Conservation (phyloP, 1,140 invertebrate genomes). For the Eciton burchellii region DNA sequence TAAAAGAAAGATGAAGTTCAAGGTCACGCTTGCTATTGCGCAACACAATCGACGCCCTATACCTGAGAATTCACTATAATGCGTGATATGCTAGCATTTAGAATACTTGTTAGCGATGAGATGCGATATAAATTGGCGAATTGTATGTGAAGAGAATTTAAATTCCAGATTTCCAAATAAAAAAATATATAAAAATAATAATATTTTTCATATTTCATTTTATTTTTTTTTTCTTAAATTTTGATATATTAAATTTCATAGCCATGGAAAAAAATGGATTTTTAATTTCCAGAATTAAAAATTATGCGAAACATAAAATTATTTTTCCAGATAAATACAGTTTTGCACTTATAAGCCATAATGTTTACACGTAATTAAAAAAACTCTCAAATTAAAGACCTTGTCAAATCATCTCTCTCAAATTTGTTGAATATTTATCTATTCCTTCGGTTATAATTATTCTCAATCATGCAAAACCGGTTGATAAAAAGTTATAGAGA, state of each 20-base stretch:
- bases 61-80: conserved; percentile 35
- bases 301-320: neutral
- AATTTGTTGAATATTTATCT: neutral
- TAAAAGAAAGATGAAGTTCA: conserved; percentile 64
- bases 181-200: no score
- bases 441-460: neutral
- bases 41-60: conserved; percentile 25
- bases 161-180: neutral
- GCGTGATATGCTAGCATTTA: neutral
- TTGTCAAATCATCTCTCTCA: neutral
- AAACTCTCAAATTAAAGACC: neutral
- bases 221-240: no score
- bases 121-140: no score
- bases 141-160: neutral
- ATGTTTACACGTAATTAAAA: neutral
- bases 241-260: no score
- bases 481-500: no score
- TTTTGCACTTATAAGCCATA: neutral
- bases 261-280: no score
- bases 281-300: no score
- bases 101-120: neutral
- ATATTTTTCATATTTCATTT: no score
- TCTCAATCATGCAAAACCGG: neutral
- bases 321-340: neutral
- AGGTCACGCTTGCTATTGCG: conserved; percentile 56